Conservation (phyloP, 2,113 vertebrate genomes). For the Bambusicola thoracicus region DNA sequence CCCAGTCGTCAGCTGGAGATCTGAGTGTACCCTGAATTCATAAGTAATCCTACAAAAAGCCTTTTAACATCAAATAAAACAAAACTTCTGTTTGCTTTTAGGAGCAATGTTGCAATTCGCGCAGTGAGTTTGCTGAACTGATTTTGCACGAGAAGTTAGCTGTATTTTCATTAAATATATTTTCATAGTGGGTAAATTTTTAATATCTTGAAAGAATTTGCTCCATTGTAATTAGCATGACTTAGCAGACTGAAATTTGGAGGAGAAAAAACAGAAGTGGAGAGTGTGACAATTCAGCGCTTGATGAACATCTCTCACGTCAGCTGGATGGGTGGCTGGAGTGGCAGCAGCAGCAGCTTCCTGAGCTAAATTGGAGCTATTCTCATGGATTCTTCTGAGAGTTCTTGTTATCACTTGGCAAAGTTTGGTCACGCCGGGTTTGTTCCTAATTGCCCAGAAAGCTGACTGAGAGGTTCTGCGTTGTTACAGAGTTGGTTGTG, state of each 20-base stretch:
- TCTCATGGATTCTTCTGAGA: neutral
- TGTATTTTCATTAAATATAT: neutral
- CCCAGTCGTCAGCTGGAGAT: neutral
- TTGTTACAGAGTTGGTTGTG: neutral
- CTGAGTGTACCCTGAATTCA: neutral
- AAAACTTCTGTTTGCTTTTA: neutral
- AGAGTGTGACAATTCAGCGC: neutral
- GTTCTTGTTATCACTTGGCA: neutral
- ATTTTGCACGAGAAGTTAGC: neutral
- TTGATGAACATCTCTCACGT: neutral
- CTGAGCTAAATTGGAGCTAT: neutral
- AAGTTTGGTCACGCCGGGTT: neutral
- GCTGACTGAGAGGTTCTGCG: accelerated
- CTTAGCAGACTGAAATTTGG: neutral
- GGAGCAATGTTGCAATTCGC: neutral
- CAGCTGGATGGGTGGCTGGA: neutral
- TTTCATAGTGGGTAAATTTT: neutral
- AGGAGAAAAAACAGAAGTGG: neutral
- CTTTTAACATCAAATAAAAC: neutral
- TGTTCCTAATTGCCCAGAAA: accelerated
- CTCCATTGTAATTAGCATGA: neutral
- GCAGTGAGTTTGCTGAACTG: neutral
- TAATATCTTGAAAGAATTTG: neutral
- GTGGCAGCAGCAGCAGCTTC: neutral
- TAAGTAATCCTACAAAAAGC: neutral